A percentile compares a stretch with the other conserved stretches of the same genome.
Evolutionary conservation across 2,797 vertebrate genomes (phyloP).

Genomic region (Bradypodion pumilum): DNA sequence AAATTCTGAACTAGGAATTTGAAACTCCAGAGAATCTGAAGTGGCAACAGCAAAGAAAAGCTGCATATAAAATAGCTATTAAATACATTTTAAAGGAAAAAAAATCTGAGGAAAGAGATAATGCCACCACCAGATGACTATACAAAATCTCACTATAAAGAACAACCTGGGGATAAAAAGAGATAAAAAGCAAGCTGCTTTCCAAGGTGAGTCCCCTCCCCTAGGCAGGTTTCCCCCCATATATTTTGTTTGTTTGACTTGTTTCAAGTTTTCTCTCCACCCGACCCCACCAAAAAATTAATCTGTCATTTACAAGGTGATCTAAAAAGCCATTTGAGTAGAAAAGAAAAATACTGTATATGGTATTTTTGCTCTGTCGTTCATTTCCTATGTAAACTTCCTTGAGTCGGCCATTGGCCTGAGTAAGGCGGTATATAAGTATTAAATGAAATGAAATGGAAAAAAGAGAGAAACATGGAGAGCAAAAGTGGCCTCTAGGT

Average conservation of each 20-base stretch:
- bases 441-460: no score
- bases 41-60: slow-evolving; percentile 38
- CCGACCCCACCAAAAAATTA: no score
- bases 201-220: neutral
- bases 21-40: slow-evolving; percentile 41
- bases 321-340: slow-evolving; percentile 1
- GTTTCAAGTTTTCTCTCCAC: neutral
- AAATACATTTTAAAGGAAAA: slow-evolving; percentile 43
- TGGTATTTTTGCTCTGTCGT: no score
- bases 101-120: slow-evolving; percentile 32
- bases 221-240: neutral
- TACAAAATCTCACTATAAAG: slow-evolving; percentile 41
- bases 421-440: no score
- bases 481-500: neutral
- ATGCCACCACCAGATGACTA: slow-evolving; percentile 18
- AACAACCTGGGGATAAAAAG: slow-evolving; percentile 32
- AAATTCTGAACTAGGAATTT: slow-evolving; percentile 47
- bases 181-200: slow-evolving; percentile 3
- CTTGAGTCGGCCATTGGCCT: no score
- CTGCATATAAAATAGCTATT: slow-evolving; percentile 45
- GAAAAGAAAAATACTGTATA: no score
- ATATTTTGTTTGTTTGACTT: neutral
- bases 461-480: neutral
- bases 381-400: no score
- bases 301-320: neutral